Base-by-base conservation (phyloP, 2,888 invertebrate genomes). In the Agriopis aurantiaria region DNA sequence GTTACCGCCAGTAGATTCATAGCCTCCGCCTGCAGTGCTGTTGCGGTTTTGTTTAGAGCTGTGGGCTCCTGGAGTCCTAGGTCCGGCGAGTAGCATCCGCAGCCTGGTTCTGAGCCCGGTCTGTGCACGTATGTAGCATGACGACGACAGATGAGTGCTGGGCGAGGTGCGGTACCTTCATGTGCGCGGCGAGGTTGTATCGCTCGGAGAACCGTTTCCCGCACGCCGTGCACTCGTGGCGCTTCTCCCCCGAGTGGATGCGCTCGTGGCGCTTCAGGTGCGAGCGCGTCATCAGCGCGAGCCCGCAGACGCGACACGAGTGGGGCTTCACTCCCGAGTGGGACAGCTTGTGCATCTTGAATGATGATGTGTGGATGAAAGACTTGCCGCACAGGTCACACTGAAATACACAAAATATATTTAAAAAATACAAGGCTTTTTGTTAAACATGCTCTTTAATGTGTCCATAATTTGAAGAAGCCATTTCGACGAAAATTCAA, bases 341-440 rank as follows among this genome's bases (percentile, higher is more conserved):
- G 45, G 95, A 95, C 82, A 96, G 86, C 85, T 95, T 95, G 89
- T 96, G 96, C 95, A 96, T 96, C 86, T 95, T 96, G 90, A 96
- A 96, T 55, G 96, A 96, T 53, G 96, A 96, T 81, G 96, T 96
- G 92, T 96, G 96, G 80, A 96, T 94, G 88, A 96, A 96, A 73
- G 95, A 95, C 88, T 96, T 96, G 78, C 95, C 96, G 89, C 96
- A 96, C 74, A 95, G 85, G 84, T 95, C 95, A 85, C 96, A 96
- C 91, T 96, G 92, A 8, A 58, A 59, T 61, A 57, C 61, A 52
- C 52, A 8, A 5, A 9, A 33, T 33, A 33, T 2, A 11, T n/a
- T n/a, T 17, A 51, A 3, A 33, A 33, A 33, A 3, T 33, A 33
- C 33, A 33, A 33, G 4, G 33, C 33, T 33, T 33, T 33, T 33